Evolutionary conservation across 53 echinoderm and acorn worm genomes (phyloP).

Genomic region (Antedon mediterranea): DNA sequence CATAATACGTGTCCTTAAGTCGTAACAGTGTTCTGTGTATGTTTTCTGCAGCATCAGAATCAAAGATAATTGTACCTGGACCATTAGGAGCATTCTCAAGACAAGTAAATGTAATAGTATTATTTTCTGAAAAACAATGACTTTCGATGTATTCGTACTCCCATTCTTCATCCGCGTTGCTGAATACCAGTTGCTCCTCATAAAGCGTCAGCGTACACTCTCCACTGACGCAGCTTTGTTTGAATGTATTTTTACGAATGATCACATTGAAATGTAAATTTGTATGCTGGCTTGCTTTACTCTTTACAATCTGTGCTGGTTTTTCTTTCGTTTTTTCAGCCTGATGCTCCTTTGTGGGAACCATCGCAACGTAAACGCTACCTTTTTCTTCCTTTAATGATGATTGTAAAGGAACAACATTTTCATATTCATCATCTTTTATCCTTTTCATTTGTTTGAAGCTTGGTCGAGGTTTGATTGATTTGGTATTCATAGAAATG

Average conservation of each 20-base stretch:
- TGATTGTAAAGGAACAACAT: no score
- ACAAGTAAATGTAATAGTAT: background rate
- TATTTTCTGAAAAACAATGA: background rate
- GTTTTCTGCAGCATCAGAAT: background rate
- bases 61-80: background rate
- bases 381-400: no score
- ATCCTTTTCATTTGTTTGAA: no score
- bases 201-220: background rate
- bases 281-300: no score
- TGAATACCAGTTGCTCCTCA: background rate
- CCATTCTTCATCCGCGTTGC: background rate
- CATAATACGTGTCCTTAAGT: background rate
- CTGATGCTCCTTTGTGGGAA: background rate
- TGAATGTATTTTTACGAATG: background rate
- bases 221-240: background rate
- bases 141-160: background rate
- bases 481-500: no score
- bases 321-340: background rate
- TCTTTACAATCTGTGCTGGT: background rate
- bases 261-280: background rate
- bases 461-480: no score
- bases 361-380: background rate
- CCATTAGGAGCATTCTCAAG: background rate
- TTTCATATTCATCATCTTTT: no score
- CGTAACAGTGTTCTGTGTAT: background rate